phyloP scores from a whole-genome alignment of 2,113 vertebrate species.

The Gadus chalcogrammus region DNA sequence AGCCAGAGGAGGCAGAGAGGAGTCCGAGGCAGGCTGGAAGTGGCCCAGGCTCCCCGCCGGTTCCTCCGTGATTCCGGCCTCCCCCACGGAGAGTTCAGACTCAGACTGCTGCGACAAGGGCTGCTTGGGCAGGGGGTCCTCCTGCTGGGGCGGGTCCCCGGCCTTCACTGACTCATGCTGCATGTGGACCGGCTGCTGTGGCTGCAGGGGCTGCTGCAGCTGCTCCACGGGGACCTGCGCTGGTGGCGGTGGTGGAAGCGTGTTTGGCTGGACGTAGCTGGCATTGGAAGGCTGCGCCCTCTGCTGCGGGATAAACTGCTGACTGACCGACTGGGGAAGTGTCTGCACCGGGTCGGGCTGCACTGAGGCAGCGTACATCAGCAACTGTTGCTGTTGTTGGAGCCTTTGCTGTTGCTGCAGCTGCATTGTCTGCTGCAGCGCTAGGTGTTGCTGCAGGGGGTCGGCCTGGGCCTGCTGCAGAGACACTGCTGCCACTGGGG shows the following conservation, averaged over 20 bases:
- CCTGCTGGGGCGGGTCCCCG: conserved; percentile 44
- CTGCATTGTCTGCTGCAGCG: conserved; percentile 47
- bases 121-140: conserved; percentile 56
- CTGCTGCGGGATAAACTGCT: conserved; percentile 61
- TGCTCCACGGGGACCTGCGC: conserved; percentile 49
- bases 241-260: conserved; percentile 33
- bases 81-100: conserved; percentile 66
- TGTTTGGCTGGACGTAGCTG: conserved; percentile 39
- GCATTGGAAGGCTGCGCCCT: conserved; percentile 30
- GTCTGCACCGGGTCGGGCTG: conserved; percentile 45
- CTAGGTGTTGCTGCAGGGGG: conserved; percentile 42
- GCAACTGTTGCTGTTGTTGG: conserved; percentile 43
- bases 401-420: conserved; percentile 54
- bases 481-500: conserved; percentile 33
- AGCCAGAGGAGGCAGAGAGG: conserved; percentile 54
- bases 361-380: conserved; percentile 35
- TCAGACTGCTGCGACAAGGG: conserved; percentile 68
- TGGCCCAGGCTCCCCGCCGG: conserved; percentile 48
- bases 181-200: conserved; percentile 45
- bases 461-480: conserved; percentile 50
- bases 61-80: conserved; percentile 65
- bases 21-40: conserved; percentile 57
- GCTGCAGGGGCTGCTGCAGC: conserved; percentile 40
- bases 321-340: conserved; percentile 39
- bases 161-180: conserved; percentile 43